phyloP scores from a whole-genome alignment of 2,113 vertebrate species.

The Nesogale talazaci region DNA sequence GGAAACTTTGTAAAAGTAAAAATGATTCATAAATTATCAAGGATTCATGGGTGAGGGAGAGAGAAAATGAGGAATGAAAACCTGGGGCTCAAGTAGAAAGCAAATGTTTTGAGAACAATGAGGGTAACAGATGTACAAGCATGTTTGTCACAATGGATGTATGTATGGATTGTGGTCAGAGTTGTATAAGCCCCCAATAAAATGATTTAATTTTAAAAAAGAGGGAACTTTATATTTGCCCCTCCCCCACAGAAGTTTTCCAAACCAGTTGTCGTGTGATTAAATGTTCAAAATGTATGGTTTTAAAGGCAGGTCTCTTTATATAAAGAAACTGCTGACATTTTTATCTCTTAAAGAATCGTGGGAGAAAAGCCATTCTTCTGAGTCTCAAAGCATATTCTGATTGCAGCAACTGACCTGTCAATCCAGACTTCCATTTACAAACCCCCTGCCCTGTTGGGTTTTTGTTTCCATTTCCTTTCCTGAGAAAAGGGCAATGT shows the following conservation, averaged over 20 bases:
- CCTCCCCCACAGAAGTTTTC: conserved; percentile 95
- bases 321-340: conserved; percentile 98
- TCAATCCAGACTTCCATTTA: conserved; percentile 91
- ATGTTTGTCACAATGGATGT: too few relatives aligned
- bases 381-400: conserved; percentile 90
- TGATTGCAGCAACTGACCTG: conserved; percentile 90
- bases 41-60: too few relatives aligned
- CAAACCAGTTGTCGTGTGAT: conserved; percentile 97
- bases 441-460: conserved; percentile 95
- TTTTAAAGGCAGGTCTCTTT: conserved; percentile 98
- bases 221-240: conserved; percentile 89
- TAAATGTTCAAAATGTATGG: conserved; percentile 96
- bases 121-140: too few relatives aligned
- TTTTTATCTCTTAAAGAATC: conserved; percentile 92
- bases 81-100: too few relatives aligned
- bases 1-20: too few relatives aligned
- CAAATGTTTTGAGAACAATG: too few relatives aligned
- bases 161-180: too few relatives aligned
- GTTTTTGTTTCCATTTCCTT: conserved; percentile 94
- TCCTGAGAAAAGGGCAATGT: conserved; percentile 99
- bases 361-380: conserved; percentile 88
- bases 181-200: too few relatives aligned
- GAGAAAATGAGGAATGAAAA: too few relatives aligned
- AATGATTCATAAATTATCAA: too few relatives aligned
- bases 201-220: too few relatives aligned